Conservation (phyloP, 2,797 vertebrate genomes). For the Myotis findleyi region DNA sequence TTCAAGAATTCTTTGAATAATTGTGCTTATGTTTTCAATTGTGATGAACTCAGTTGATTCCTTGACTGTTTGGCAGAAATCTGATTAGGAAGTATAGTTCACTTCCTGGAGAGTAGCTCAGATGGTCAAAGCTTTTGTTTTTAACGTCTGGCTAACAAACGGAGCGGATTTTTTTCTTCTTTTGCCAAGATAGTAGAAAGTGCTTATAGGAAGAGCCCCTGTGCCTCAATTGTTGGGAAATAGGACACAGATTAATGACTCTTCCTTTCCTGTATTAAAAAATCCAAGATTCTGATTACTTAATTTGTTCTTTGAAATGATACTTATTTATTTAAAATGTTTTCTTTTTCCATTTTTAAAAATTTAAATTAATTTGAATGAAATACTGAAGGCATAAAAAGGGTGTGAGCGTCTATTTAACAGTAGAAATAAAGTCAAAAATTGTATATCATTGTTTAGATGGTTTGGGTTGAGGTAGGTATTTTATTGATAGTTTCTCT, state of each 20-base stretch:
- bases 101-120: slow-evolving; percentile 57
- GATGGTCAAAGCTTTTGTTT: slow-evolving; percentile 70
- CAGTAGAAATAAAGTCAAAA: slow-evolving; percentile 28
- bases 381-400: slow-evolving; percentile 6
- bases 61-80: slow-evolving; percentile 69
- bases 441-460: not conserved
- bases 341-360: not conserved
- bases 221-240: slow-evolving; percentile 13
- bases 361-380: slow-evolving; percentile 47
- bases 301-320: slow-evolving; percentile 49
- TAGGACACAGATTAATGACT: slow-evolving; percentile 53
- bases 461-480: not conserved
- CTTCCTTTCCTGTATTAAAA: slow-evolving; percentile 33
- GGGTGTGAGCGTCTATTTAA: not conserved
- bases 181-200: slow-evolving; percentile 57
- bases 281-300: slow-evolving; percentile 48
- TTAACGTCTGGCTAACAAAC: slow-evolving; percentile 64
- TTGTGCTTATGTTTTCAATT: slow-evolving; percentile 79
- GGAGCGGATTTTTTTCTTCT: not conserved
- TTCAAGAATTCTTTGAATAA: slow-evolving; percentile 75
- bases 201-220: not conserved
- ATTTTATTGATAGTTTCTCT: slow-evolving; percentile 6
- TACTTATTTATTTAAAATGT: slow-evolving; percentile 18
- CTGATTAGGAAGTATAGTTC: slow-evolving; percentile 66
- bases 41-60: slow-evolving; percentile 71